A percentile compares a stretch with the other conserved stretches of the same genome.
Conservation (phyloP, 2,797 vertebrate species). For the Rhyacichthys aspro region DNA sequence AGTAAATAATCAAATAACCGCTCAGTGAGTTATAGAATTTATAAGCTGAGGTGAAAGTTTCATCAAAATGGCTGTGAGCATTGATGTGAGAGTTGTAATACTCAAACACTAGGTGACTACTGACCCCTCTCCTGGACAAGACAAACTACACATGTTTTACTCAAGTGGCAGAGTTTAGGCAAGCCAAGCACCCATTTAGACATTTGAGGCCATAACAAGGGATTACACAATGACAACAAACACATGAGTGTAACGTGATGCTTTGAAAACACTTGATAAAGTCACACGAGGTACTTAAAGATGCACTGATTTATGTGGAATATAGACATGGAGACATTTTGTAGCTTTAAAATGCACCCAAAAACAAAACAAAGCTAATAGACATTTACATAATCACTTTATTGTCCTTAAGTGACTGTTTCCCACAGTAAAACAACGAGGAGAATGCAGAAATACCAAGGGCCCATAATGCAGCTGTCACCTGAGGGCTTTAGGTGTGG, state of each 20-base stretch:
- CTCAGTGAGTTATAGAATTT: too few relatives aligned
- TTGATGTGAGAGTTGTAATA: too few relatives aligned
- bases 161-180: slow-evolving; percentile 70
- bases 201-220: slow-evolving; percentile 71
- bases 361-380: slow-evolving; percentile 3
- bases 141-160: slow-evolving; percentile 55
- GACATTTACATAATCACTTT: neutral
- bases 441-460: slow-evolving; percentile 64
- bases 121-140: slow-evolving; percentile 39
- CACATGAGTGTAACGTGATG: slow-evolving; percentile 42
- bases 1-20: too few relatives aligned
- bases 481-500: slow-evolving; percentile 76
- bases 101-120: neutral
- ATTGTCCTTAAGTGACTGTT: slow-evolving; percentile 20
- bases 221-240: slow-evolving; percentile 76
- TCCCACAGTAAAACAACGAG: slow-evolving; percentile 46
- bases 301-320: neutral
- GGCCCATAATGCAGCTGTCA: slow-evolving; percentile 72
- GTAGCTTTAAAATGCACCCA: neutral
- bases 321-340: neutral
- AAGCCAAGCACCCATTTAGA: slow-evolving; percentile 48
- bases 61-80: too few relatives aligned
- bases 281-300: neutral
- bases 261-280: slow-evolving; percentile 44
- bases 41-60: too few relatives aligned